Conservation (phyloP, 2,888 invertebrate genomes). For the Lysandra coridon region DNA sequence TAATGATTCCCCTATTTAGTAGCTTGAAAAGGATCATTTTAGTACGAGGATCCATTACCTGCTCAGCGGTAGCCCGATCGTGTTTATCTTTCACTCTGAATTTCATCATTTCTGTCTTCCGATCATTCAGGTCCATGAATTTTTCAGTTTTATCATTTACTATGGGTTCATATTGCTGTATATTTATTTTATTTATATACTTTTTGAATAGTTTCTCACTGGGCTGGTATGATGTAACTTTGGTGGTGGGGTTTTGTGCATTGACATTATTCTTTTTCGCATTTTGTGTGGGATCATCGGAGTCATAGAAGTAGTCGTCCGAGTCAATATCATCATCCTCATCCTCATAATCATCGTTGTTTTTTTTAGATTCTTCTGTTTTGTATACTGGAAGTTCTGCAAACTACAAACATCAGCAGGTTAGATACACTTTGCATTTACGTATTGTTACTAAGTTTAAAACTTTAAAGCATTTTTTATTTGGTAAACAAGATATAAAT, state of each 20-base stretch:
- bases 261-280: slow-evolving; percentile 63
- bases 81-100: slow-evolving; percentile 92
- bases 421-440: not conserved
- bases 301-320: slow-evolving; percentile 69
- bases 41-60: slow-evolving; percentile 98
- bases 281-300: slow-evolving; percentile 57
- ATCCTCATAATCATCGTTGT: slow-evolving; percentile 53
- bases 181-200: slow-evolving; percentile 90
- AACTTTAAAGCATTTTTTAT: too few species aligned
- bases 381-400: slow-evolving; percentile 59
- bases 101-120: slow-evolving; percentile 85
- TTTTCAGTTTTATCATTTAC: slow-evolving; percentile 86
- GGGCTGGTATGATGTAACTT: slow-evolving; percentile 87
- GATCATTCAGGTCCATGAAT: slow-evolving; percentile 84
- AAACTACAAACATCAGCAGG: slow-evolving; percentile 53
- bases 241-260: slow-evolving; percentile 78
- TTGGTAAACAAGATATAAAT: too few species aligned
- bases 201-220: slow-evolving; percentile 89
- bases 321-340: slow-evolving; percentile 61
- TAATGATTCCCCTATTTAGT: slow-evolving; percentile 90
- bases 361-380: slow-evolving; percentile 52
- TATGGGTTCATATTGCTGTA: slow-evolving; percentile 88
- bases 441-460: too few species aligned
- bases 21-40: slow-evolving; percentile 97
- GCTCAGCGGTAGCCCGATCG: slow-evolving; percentile 97